A percentile compares a stretch with the other conserved stretches of the same genome.
phyloP scores from a whole-genome alignment of 2,113 vertebrate species.

The Uria aalge region DNA sequence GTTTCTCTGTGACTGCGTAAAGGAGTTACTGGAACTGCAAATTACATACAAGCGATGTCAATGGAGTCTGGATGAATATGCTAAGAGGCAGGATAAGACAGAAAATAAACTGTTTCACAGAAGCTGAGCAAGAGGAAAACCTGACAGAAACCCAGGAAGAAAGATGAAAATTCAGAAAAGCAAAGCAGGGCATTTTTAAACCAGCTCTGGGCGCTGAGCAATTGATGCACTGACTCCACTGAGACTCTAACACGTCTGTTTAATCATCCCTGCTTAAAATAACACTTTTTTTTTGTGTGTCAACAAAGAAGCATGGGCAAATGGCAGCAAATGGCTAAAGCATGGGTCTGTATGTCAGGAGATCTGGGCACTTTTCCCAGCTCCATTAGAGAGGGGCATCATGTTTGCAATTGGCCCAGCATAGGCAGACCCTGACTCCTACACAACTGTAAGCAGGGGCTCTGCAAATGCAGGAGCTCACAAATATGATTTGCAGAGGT shows the following conservation, averaged over 20 bases:
- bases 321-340: not conserved
- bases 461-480: accelerated
- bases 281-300: not conserved
- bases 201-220: not conserved
- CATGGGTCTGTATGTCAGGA: not conserved
- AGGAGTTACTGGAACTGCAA: not conserved
- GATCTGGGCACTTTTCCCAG: not conserved
- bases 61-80: not conserved
- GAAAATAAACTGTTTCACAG: not conserved
- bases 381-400: not conserved
- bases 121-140: not conserved
- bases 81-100: not conserved
- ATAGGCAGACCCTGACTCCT: not conserved
- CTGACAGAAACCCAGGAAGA: not conserved
- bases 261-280: not conserved
- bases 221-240: not conserved
- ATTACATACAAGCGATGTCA: not conserved
- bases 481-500: accelerated
- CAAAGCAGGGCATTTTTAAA: not conserved
- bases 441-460: not conserved
- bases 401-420: not conserved
- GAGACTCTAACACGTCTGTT: not conserved
- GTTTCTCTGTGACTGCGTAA: not conserved
- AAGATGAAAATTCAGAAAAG: not conserved
- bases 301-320: not conserved